Base-by-base conservation (phyloP, 1,140 invertebrate genomes). In the Panagrolaimus sp. region DNA sequence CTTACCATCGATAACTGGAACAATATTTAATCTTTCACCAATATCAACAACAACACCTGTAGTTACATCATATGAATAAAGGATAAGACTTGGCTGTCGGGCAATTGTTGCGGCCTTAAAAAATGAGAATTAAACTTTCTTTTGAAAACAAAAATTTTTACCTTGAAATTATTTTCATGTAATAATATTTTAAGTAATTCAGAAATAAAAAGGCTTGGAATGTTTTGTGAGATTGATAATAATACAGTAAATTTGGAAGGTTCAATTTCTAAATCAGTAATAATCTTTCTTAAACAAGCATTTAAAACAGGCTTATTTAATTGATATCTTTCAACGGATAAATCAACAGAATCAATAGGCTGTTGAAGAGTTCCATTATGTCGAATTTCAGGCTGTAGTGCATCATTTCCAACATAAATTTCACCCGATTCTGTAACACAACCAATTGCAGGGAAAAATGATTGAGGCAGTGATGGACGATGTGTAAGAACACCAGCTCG, bases 21-120 rank as follows among this genome's bases (percentile, higher is more conserved):
- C 79, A 66, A 89, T 86, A 72, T 88, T 87, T 68, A 88, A 84
- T 65, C 87, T 77, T 67, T 89, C 87, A 20, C 88, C 88, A 69
- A 89, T 84, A 77, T 89, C 88, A 5, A 88, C 87, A 48, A 89
- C 85, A 66, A 89, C 86, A 47, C 88, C 88, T 20, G 87, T 88
- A 4, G 86, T 87, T 5, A 87, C 84, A 61, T 87, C 87, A 78
- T 89, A 89, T 4, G 87, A 86, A 78, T 88, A 88, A 3, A 89
- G 84, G 43, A 87, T 84, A 51, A 88, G 78, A n/a, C 87, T 84
- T 57, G 87, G 84, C 79, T 89, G 88, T 70, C 87, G 84, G 11
- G 87, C 86, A 73, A 88, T 86, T 74, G 85, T 87, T 9, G 86
- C 86, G 13, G 83, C 85, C 75, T 82, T 78, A 57, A 86, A 85